phyloP scores from a whole-genome alignment of 2,797 vertebrate genomes.

The Chelon labrosus region DNA sequence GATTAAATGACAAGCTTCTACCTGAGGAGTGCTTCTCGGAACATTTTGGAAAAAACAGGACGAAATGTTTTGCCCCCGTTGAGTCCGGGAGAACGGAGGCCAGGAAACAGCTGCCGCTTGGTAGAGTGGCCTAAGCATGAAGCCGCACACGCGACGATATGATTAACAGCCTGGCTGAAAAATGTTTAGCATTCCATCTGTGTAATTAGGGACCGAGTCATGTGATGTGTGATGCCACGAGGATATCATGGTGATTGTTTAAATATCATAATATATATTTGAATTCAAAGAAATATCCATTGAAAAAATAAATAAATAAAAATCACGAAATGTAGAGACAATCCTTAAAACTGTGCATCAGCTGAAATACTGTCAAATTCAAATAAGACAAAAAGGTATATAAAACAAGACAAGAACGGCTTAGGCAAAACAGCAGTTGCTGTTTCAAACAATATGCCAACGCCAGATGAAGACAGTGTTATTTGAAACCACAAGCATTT shows the following conservation, averaged over 20 bases:
- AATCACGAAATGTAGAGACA: not conserved
- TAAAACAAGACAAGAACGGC: not conserved
- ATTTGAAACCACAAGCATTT: not conserved
- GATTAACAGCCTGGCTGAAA: slow-evolving; percentile 44
- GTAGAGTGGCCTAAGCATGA: slow-evolving; percentile 18
- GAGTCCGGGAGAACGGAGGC: slow-evolving; percentile 29
- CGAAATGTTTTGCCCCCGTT: slow-evolving; percentile 22
- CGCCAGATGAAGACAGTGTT: not conserved
- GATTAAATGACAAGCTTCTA: slow-evolving; percentile 29
- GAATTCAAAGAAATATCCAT: not conserved
- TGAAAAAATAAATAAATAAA: not conserved
- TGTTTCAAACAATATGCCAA: not conserved
- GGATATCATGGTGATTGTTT: not conserved
- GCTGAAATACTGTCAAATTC: not conserved
- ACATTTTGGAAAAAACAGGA: slow-evolving; percentile 6
- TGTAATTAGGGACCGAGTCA: slow-evolving; percentile 7
- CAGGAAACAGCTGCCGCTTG: slow-evolving; percentile 35
- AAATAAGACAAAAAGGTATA: not conserved
- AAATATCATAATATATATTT: not conserved
- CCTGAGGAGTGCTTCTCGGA: slow-evolving; percentile 12
- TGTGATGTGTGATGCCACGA: slow-evolving; percentile 16
- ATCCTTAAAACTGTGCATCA: not conserved
- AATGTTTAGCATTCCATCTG: not conserved
- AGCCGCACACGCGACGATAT: slow-evolving; percentile 8
- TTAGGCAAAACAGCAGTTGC: not conserved